Evolutionary conservation across 2,888 invertebrate species (phyloP).

Genomic region (Sarcophaga rosellei): DNA sequence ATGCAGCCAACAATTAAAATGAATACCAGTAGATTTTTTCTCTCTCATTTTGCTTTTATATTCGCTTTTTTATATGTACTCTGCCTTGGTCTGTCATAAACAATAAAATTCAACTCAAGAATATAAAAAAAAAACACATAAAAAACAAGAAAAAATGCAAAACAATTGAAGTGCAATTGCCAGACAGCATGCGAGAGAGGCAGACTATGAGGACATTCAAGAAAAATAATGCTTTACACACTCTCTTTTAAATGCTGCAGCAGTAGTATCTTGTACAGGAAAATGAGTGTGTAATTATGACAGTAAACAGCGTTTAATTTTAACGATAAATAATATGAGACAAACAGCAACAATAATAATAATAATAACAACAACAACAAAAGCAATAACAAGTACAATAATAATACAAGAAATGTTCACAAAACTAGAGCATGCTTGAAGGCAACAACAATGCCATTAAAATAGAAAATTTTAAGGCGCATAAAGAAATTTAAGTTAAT

Average conservation of each 20-base stretch:
- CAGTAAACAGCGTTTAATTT: conserved; percentile 66
- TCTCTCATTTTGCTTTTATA: not conserved
- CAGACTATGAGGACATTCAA: not conserved
- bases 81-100: conserved; percentile 59
- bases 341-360: conserved; percentile 16
- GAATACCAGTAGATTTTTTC: conserved; percentile 32
- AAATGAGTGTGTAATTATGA: conserved; percentile 66
- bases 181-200: conserved; percentile 30
- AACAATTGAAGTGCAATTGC: conserved; percentile 65
- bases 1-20: conserved; percentile 54
- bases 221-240: conserved; percentile 51
- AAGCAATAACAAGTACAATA: not conserved
- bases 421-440: conserved; percentile 51
- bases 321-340: conserved; percentile 46
- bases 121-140: not conserved
- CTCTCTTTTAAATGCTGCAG: conserved; percentile 5
- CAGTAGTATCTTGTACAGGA: not conserved
- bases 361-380: not conserved
- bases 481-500: conserved; percentile 28
- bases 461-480: not conserved
- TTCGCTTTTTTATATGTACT: conserved; percentile 12
- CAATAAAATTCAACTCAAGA: conserved; percentile 59
- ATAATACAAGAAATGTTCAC: not conserved
- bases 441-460: not conserved
- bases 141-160: conserved; percentile 14